Conservation (phyloP, 35 echinoderm and acorn worm genomes). For the Lytechinus pictus region DNA sequence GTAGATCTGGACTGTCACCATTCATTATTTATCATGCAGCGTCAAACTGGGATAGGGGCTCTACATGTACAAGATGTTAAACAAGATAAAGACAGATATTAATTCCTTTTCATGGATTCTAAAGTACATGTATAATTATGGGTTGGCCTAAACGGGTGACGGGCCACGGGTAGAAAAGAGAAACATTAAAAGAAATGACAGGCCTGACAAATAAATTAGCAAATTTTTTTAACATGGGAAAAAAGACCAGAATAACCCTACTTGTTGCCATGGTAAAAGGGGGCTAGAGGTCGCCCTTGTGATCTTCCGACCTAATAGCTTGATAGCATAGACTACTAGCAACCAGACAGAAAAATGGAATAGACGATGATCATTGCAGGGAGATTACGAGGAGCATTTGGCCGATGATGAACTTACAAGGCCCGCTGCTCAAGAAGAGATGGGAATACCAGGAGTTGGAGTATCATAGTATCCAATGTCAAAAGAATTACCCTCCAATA, state of each 20-base stretch:
- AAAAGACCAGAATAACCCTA: not conserved
- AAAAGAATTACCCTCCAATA: not conserved
- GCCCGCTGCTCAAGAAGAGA: not conserved
- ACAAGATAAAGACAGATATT: too few species aligned
- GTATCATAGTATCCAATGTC: not conserved
- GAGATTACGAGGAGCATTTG: slow-evolving; percentile 1
- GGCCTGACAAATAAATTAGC: too few species aligned
- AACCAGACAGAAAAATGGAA: not conserved
- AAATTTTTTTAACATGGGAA: too few species aligned
- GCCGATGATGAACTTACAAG: not conserved
- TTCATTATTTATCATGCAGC: too few species aligned
- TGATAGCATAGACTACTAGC: not conserved
- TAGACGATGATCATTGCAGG: not conserved
- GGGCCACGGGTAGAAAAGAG: too few species aligned
- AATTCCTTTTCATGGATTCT: too few species aligned
- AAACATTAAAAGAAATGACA: too few species aligned
- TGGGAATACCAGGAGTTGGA: not conserved
- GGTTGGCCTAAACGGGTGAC: too few species aligned
- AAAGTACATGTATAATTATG: too few species aligned
- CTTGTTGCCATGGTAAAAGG: not conserved
- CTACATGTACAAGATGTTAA: too few species aligned
- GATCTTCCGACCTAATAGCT: not conserved
- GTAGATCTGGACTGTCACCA: too few species aligned
- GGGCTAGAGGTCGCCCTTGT: not conserved
- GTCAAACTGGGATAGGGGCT: too few species aligned